Base-by-base conservation (phyloP, 2,888 invertebrate genomes). In the Notodonta dromedarius region DNA sequence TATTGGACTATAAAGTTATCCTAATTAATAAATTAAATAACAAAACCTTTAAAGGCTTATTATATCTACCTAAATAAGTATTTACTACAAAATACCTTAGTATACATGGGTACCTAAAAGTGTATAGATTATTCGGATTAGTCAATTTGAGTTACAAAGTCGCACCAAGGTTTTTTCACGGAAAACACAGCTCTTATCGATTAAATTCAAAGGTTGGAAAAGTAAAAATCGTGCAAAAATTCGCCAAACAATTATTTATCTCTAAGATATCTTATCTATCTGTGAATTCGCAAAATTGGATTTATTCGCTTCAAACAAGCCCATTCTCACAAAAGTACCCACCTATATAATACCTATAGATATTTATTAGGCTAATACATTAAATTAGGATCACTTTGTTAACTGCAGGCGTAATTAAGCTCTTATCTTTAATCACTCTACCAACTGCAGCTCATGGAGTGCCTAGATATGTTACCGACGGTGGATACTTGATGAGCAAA, bases 11-110 rank as follows among this genome's bases (percentile, higher is more conserved):
- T 54, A 54, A 54, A 54, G 39, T 54, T 9, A 54, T 39, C 54
- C 54, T 39, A 54, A 54, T 54, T 54, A 54, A 54, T 54, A 54
- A n/a, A 54, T 39, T 54, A 54, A 54, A 39, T 39, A 54, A 54
- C 54, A 54, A 54, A 39, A n/a, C 54, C 39, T 39, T 32, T 32
- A 9, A 32, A 13, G 39, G 14, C 39, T 54, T 24, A 9, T 9
- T 50, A 50, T 50, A 50, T 16, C 50, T 50, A 50, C 14, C 16
- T 16, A 9, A 16, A 50, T 16, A 13, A 52, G 52, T 32, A 51
- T 7, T 9, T 14, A 50, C 32, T 54, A 39, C 39, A 54, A 54
- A 39, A 35, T 14, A 54, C 32, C 32, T 32, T n/a, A 46, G 46
- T 46, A n/a, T 46, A 46, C 9, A 46, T 5, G n/a, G n/a, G n/a